Evolutionary conservation across 2,113 vertebrate genomes (phyloP).

Genomic region (Herpetotheres cachinnans): DNA sequence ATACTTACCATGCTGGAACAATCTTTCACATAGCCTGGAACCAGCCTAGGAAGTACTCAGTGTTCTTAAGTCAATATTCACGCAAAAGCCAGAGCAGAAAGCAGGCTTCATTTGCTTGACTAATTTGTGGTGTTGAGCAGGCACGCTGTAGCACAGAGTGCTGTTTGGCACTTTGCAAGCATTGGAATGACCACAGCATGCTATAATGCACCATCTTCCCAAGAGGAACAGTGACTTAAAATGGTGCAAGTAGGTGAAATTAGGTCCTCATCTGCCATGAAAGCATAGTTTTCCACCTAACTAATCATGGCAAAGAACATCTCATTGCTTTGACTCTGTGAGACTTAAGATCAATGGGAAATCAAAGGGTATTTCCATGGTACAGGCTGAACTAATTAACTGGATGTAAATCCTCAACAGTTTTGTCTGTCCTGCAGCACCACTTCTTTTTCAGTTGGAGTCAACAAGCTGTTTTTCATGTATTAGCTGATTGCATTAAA

Average conservation of each 20-base stretch:
- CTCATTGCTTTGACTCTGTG: not conserved
- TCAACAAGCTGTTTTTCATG: not conserved
- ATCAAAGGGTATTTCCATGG: not conserved
- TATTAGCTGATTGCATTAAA: not conserved
- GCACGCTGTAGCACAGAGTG: too few species aligned
- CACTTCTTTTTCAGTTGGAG: not conserved
- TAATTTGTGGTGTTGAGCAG: not conserved
- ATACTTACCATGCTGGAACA: not conserved
- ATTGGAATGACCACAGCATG: not conserved
- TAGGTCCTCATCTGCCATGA: not conserved
- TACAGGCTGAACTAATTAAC: not conserved
- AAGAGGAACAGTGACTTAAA: not conserved
- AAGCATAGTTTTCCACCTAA: not conserved
- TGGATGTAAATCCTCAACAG: not conserved
- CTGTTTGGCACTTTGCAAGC: not conserved
- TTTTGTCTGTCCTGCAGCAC: not conserved
- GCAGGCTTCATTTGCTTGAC: not conserved
- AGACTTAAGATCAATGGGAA: not conserved
- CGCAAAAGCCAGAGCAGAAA: not conserved
- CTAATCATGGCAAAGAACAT: not conserved
- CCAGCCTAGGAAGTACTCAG: not conserved
- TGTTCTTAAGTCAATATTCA: not conserved
- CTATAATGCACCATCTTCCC: not conserved
- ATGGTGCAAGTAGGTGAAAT: not conserved
- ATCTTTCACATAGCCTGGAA: not conserved